Conservation (phyloP, 1,140 invertebrate species). For the Zaprionus lachaisei region DNA sequence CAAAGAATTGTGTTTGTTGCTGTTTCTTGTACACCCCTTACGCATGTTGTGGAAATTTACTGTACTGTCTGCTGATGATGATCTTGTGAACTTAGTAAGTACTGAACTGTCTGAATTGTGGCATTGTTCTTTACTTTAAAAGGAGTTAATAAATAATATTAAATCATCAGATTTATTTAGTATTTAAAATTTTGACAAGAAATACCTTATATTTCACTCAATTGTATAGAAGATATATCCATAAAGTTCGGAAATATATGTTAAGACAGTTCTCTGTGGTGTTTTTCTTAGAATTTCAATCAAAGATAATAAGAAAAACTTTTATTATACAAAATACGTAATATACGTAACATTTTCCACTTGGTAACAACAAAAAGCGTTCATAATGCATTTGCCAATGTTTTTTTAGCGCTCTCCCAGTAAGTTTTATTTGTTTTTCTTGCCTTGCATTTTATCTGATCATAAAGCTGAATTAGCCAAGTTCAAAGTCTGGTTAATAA, state of each 20-base stretch:
- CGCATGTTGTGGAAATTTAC: not conserved
- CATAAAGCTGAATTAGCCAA: slow-evolving; percentile 46
- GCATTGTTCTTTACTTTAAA: not conserved
- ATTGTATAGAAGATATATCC: not conserved
- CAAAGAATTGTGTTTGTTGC: not conserved
- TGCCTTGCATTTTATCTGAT: slow-evolving; percentile 62
- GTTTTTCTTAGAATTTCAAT: too few species aligned
- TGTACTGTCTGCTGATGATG: not conserved
- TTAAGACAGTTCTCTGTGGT: too few species aligned
- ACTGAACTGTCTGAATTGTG: not conserved
- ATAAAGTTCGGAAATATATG: not conserved
- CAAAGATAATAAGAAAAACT: not conserved
- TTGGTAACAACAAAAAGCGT: not conserved
- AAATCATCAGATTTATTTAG: not conserved
- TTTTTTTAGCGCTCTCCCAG: not conserved
- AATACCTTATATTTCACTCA: too few species aligned
- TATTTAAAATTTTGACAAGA: too few species aligned
- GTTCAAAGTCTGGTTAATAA: slow-evolving; percentile 70
- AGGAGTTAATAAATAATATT: not conserved
- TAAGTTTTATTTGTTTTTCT: not conserved
- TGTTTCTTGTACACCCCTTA: not conserved
- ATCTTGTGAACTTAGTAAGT: not conserved
- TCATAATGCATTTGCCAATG: not conserved
- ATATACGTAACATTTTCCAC: not conserved
- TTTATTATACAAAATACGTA: not conserved